Base-by-base conservation (phyloP, 2,113 vertebrate genomes). In the Tetraodon nigroviridis region DNA sequence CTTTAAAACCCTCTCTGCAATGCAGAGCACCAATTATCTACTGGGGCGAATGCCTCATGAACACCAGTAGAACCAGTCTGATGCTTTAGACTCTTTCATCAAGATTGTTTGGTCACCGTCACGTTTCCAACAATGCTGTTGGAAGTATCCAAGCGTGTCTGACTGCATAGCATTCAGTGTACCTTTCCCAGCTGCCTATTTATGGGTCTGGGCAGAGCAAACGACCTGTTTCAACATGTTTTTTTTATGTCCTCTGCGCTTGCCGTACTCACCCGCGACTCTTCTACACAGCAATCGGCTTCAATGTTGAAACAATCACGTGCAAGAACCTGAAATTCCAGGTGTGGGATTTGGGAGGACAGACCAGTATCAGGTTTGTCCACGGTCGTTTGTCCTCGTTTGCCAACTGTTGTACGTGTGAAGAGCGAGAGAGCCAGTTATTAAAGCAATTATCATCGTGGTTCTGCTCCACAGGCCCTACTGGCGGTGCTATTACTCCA, bases 301-400 rank as follows among this genome's bases (percentile, higher is more conserved):
- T 99, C 87, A 99, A 99, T 14, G 97, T 99, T 54, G 96, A 99
- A 82, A 99, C 97, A 0, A 95, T 99, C 69, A 96, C 95, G 0
- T 99, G 94, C 84, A 98, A 94, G 87, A 99, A 97, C 74, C 91
- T 99, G 64, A 99, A 96, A 81, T 99, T 99, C 82, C 97, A 99
- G 90, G 97, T 99, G 18, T 99, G 97, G 97, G 97, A 99, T 80
- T 89, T 99, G 53, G 97, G 97, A 85, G 97, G 97, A 84, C 97
- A 99, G 86, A 99, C 96, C 2, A 99, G 97, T 81, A 99, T 99
- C 87, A 95, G 97, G 97, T 96, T 87, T 17, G 6, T 6, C 19
- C 47, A 20, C 12, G 10, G 47, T 49, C 13, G 6, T 46, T 18
- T 48, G 6, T 48, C 17, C 47, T 49, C 4, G n/a, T 49, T 7